Base-by-base conservation (phyloP, 2,797 vertebrate species). In the Presbytis comata region DNA sequence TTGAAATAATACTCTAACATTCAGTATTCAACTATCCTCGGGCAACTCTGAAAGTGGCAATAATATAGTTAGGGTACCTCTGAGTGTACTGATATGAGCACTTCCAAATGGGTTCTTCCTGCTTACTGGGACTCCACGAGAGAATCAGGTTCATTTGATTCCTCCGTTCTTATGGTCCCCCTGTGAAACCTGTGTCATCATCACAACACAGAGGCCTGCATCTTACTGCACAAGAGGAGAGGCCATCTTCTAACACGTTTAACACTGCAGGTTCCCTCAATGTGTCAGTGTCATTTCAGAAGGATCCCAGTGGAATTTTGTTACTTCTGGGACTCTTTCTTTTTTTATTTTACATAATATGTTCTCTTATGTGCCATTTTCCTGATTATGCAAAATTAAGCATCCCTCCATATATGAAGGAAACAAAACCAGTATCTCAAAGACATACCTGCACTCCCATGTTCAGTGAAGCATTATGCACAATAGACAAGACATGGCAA, bases 181-280 rank as follows among this genome's bases (percentile, higher is more conserved):
- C n/a, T 70, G 4, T 64, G 81, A 87, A 41, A 26, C 1, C 6
- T 17, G 50, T 7, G 16, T 72, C 30, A 57, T 72, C n/a, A 50
- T 70, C 36, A n/a, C 41, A 74, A 44, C 10, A 61, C 46, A 85
- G 64, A 50, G 0, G 0, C 48, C 1, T 2, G 0, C 0, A 7
- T 17, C 57, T 26, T 46, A 46, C 26, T 41, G 28, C 1, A 0
- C 41, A n/a, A 33, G 10, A 8, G 26, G 26, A 59, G 39, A 91
- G n/a, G 48, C 8, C 48, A 16, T 28, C 44, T 67, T 72, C 36
- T 50, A 17, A n/a, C 1, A 0, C 1, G 0, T 6, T 36, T 14
- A 41, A 8, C 17, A 7, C 2, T 46, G n/a, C 6, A n/a, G 2
- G 21, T 26, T 61, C 57, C 70, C 83, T 4, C 10, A 21, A 33